Evolutionary conservation across 2,888 invertebrate genomes (phyloP), one percentile per base, ranked within the genome.

Genomic region (Microplitis manilae): DNA sequence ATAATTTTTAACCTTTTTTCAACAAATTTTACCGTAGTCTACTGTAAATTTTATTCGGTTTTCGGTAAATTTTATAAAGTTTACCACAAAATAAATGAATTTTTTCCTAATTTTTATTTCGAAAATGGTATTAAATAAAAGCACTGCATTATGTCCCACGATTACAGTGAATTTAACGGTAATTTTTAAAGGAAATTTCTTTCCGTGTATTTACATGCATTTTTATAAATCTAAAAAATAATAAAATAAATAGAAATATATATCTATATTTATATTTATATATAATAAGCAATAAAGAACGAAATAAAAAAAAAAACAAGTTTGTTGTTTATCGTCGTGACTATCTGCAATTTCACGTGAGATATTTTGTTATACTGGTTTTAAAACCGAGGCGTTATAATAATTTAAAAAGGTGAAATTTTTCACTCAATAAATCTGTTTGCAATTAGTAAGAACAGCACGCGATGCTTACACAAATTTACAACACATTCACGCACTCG

Each of bases 371-470:
- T 50, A 50, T 50, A 50, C 50, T 50, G 50, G 50, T 50, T 50
- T 50, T 50, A 50, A 50, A 50, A 50, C 50, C 50, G 50, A 50
- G 69, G 20, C 61, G 62, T 68, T 77, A 73, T 73, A 73, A 73
- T 77, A 50, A 50, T 70, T 50, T 73, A 60, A 60, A 70, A 73
- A 65, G 61, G 50, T 50, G 50, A 77, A 79, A 80, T 79, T 79
- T 78, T 79, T 80, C 79, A 83, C 81, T 83, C 86, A 85, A 89
- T 89, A 89, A 89, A 89, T 89, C 88, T 88, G 83, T 88, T 89
- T 87, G 89, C 87, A 89, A 89, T 89, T 89, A 89, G 88, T 86
- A 80, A 76, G 80, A 83, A 81, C 84, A 84, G 86, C 89, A 87
- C 86, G 87, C 87, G 85, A 87, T 83, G 81, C 78, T 79, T 79